Conservation (phyloP, 2,113 vertebrate genomes). For the Aspiorhynchus laticeps region DNA sequence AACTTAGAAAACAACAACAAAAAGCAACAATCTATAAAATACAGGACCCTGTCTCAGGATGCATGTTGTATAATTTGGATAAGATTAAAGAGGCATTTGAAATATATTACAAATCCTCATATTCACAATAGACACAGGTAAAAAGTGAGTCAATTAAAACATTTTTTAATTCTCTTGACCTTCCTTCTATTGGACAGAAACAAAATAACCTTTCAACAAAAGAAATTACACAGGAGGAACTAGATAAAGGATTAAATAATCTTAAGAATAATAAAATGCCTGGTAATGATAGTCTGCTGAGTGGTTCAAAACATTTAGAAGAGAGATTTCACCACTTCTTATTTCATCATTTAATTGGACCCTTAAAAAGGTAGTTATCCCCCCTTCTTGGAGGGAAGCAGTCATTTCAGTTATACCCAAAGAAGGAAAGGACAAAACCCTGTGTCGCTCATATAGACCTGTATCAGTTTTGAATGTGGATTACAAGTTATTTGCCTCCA, state of each 20-base stretch:
- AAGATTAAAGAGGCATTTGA: conserved; percentile 3
- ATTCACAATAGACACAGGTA: background rate
- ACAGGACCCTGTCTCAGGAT: background rate
- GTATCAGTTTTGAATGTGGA: background rate
- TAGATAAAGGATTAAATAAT: background rate
- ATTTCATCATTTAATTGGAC: conserved; percentile 3
- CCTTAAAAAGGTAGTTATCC: background rate
- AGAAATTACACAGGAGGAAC: background rate
- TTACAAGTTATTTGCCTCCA: background rate
- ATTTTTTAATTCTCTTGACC: background rate
- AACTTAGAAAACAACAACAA: background rate
- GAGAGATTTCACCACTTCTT: background rate
- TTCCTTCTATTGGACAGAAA: background rate
- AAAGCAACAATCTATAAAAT: background rate
- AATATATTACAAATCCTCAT: background rate
- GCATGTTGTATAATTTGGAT: background rate
- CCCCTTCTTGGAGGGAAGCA: background rate
- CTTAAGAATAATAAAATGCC: conserved; percentile 2
- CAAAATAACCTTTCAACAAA: background rate
- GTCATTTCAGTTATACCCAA: background rate
- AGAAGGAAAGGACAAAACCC: background rate
- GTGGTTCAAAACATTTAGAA: background rate
- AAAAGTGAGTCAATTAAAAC: background rate
- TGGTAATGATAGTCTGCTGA: background rate
- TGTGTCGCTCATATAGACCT: background rate